These are phyloP conservation scores for Sebastes trivittatus DNA, from an alignment of 2,797 vertebrate genomes.

Conservation along the genomic window DNA sequence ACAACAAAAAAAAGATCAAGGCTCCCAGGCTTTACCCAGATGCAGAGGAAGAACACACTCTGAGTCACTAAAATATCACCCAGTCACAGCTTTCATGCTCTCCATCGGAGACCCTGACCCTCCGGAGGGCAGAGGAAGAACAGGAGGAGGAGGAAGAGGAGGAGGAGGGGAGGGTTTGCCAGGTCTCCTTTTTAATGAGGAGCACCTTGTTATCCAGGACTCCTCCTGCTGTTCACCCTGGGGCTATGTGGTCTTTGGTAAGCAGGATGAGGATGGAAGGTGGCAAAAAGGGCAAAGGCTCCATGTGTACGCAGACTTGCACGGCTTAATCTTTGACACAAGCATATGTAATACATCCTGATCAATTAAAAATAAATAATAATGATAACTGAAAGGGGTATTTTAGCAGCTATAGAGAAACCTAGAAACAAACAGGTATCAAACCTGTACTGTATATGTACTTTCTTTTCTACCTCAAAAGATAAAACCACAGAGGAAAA, in stretches of 20 bases:
- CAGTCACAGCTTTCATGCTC: slow-evolving; percentile 24
- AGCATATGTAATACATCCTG: background rate
- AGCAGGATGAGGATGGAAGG: slow-evolving; percentile 11
- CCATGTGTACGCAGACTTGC: background rate
- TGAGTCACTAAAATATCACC: slow-evolving; percentile 11
- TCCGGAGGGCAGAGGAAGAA: background rate
- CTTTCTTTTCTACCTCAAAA: background rate
- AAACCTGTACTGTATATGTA: background rate
- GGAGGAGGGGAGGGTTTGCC: slow-evolving; percentile 12
- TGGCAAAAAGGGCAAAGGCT: background rate
- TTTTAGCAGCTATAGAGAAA: background rate
- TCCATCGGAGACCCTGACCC: slow-evolving; percentile 12
- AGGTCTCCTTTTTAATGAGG: slow-evolving; percentile 45
- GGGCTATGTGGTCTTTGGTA: slow-evolving; percentile 26
- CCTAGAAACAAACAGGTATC: background rate
- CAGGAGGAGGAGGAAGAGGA: background rate
- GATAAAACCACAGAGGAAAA: background rate
- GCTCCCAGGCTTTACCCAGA: slow-evolving; percentile 5
- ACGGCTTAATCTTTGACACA: background rate
- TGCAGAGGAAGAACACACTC: background rate
- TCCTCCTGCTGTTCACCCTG: slow-evolving; percentile 46
- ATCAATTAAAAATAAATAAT: background rate
- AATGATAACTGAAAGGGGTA: background rate
- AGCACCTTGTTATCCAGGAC: slow-evolving; percentile 52
- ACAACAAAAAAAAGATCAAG: background rate